These are phyloP conservation scores for Chloropsis cyanopogon DNA, from an alignment of 2,113 vertebrate species.

Conservation along the genomic window DNA sequence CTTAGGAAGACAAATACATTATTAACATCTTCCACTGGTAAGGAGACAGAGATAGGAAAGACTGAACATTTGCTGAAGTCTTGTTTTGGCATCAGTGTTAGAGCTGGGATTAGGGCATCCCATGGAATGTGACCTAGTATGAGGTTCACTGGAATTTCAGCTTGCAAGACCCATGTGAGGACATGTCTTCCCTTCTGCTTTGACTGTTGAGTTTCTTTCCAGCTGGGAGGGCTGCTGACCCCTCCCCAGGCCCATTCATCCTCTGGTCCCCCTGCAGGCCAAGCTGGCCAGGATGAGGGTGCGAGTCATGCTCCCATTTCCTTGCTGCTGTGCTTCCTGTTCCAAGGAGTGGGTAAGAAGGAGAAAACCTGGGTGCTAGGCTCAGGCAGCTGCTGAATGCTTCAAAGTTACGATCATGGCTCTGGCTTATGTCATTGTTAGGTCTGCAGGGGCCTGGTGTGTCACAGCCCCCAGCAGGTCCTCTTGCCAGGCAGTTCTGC, in stretches of 20 bases:
- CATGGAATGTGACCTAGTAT: fast-evolving
- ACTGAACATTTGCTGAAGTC: background rate
- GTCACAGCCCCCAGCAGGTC: background rate
- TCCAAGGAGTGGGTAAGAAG: background rate
- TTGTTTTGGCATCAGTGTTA: background rate
- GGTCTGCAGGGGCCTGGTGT: background rate
- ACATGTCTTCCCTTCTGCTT: background rate
- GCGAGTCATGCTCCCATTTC: background rate
- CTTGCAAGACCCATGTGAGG: background rate
- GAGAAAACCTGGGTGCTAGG: background rate
- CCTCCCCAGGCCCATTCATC: background rate
- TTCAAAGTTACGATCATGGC: background rate
- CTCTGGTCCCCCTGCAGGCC: background rate
- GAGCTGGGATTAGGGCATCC: background rate
- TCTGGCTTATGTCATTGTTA: background rate
- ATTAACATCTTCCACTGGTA: background rate
- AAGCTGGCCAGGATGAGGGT: background rate
- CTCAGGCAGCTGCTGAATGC: background rate
- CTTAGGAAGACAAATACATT: background rate
- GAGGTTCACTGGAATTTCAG: background rate
- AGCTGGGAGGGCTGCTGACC: background rate
- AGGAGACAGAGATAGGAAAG: background rate
- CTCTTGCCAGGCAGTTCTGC: background rate
- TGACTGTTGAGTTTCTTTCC: background rate
- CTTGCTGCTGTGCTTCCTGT: background rate